Evolutionary conservation across 2,113 vertebrate species (phyloP).

Genomic region (Pagrus major): DNA sequence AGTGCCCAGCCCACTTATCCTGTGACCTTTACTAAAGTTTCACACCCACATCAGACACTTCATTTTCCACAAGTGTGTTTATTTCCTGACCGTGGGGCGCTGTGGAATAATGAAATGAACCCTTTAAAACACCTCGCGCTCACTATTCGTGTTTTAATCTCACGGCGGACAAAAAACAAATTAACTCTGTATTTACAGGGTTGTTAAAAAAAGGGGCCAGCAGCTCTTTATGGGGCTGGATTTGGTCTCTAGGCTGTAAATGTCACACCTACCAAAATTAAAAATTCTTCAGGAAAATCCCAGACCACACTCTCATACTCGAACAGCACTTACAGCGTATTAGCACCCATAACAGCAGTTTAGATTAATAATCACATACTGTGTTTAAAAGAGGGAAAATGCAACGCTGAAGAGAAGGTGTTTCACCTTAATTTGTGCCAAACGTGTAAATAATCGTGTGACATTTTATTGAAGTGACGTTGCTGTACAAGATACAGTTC

Average conservation of each 20-base stretch:
- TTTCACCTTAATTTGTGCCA: background rate
- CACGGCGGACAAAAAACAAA: slow-evolving; percentile 60
- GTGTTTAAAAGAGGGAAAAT: slow-evolving; percentile 14
- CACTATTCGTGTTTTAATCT: slow-evolving; percentile 62
- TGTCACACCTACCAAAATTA: slow-evolving; percentile 82
- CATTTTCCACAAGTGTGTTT: slow-evolving; percentile 71
- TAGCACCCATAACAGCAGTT: slow-evolving; percentile 18
- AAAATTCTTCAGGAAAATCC: slow-evolving; percentile 77
- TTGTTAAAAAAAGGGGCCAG: slow-evolving; percentile 61
- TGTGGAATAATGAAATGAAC: slow-evolving; percentile 70
- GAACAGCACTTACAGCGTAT: slow-evolving; percentile 13
- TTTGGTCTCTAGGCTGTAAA: slow-evolving; percentile 75
- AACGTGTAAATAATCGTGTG: background rate
- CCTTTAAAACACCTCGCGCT: slow-evolving; percentile 65
- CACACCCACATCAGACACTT: slow-evolving; percentile 67
- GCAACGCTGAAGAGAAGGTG: background rate
- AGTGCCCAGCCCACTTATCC: slow-evolving; percentile 19
- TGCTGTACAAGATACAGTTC: background rate
- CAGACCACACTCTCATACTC: slow-evolving; percentile 28
- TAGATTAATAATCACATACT: slow-evolving; percentile 26
- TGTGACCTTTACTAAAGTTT: slow-evolving; percentile 33
- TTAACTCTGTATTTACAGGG: slow-evolving; percentile 75
- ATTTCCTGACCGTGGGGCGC: slow-evolving; percentile 55
- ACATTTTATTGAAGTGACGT: background rate
- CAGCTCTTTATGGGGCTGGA: slow-evolving; percentile 65